Evolutionary conservation across 1,140 invertebrate genomes (phyloP).

Genomic region (Orussus abietinus): DNA sequence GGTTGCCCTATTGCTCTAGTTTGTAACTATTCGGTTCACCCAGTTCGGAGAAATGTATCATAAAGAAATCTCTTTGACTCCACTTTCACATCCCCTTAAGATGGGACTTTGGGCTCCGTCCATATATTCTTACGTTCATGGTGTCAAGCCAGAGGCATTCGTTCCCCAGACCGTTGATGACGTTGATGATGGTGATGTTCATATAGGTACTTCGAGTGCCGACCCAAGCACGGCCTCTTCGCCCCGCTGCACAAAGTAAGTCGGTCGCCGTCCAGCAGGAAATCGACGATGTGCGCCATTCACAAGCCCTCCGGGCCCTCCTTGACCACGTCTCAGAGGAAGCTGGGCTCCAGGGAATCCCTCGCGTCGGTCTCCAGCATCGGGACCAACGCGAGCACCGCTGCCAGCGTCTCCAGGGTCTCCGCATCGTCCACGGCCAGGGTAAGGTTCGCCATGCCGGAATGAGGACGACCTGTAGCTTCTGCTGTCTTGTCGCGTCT

Average conservation of each 20-base stretch:
- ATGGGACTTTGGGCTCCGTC: no score
- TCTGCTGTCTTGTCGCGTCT: no score
- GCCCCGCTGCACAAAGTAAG: conserved; percentile 85
- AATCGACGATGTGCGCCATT: conserved; percentile 59
- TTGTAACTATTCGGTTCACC: no score
- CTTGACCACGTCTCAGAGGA: conserved; percentile 58
- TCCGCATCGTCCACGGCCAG: conserved; percentile 52
- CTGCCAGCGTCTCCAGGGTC: conserved; percentile 49
- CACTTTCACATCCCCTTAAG: no score
- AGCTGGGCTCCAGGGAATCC: conserved; percentile 81
- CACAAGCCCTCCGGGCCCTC: conserved; percentile 59
- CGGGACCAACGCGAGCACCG: conserved; percentile 61
- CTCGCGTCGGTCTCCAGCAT: conserved; percentile 75
- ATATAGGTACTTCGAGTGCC: conserved; percentile 95
- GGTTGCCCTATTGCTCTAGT: no score
- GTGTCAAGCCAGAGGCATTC: no score
- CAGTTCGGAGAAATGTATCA: no score
- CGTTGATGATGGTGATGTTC: no score
- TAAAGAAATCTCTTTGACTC: no score
- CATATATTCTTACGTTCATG: no score
- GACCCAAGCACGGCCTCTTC: conserved; percentile 86
- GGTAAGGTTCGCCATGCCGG: conserved; percentile 62
- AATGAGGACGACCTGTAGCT: conserved; percentile 35
- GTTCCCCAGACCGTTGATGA: no score
- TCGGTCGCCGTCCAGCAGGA: conserved; percentile 72